Evolutionary conservation across 2,888 invertebrate genomes (phyloP).

Genomic region (Sympetrum striolatum): DNA sequence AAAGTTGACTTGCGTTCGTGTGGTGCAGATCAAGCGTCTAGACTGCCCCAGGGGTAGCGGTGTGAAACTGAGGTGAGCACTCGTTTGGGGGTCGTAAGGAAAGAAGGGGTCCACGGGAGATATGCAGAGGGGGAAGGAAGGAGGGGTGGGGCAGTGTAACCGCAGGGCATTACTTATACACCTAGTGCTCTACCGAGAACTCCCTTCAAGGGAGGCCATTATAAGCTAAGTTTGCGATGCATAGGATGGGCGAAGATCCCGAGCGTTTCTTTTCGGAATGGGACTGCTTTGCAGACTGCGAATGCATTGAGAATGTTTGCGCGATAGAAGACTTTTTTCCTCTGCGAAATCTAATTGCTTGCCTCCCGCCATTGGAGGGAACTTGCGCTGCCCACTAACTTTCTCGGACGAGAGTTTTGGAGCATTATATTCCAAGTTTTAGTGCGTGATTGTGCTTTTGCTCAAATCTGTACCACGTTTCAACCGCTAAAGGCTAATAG

Average conservation of each 20-base stretch:
- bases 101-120: not conserved
- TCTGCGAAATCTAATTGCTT: no score
- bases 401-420: no score
- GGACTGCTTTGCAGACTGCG: not conserved
- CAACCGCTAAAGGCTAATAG: no score
- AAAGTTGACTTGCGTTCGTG: not conserved
- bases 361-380: no score
- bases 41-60: not conserved
- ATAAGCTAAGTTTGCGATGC: not conserved
- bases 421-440: no score
- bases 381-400: no score
- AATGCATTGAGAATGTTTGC: not conserved
- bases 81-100: not conserved
- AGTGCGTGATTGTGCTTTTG: no score
- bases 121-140: not conserved
- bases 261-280: not conserved
- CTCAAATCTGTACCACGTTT: no score
- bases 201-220: not conserved
- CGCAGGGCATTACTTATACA: not conserved
- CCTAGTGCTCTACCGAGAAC: not conserved
- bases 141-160: not conserved
- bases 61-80: not conserved
- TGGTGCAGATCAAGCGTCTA: not conserved
- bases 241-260: not conserved
- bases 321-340: not conserved